Evolutionary conservation across 2,888 invertebrate genomes (phyloP).

Genomic region (Neoaliturus tenellus): DNA sequence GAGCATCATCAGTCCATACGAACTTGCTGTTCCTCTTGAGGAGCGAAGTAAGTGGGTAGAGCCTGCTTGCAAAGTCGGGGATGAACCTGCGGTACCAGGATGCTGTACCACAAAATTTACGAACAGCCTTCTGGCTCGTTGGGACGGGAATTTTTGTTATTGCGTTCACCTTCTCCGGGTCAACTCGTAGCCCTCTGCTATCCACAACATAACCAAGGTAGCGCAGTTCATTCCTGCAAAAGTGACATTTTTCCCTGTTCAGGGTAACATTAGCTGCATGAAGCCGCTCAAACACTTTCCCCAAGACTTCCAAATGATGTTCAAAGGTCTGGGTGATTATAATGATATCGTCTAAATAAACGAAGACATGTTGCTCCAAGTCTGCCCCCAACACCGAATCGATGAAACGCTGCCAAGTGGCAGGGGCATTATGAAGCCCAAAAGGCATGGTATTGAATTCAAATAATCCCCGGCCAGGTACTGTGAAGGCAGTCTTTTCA

Average conservation of each 20-base stretch:
- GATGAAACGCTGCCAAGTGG: slow-evolving; percentile 62
- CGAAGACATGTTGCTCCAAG: slow-evolving; percentile 59
- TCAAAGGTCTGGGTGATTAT: slow-evolving; percentile 46
- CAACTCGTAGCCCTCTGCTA: slow-evolving; percentile 51
- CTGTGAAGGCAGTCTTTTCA: slow-evolving; percentile 64
- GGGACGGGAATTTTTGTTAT: slow-evolving; percentile 54
- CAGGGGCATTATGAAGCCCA: slow-evolving; percentile 60
- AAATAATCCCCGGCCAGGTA: slow-evolving; percentile 52
- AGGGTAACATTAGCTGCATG: slow-evolving; percentile 23
- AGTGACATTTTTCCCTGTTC: slow-evolving; percentile 48
- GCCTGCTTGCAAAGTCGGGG: slow-evolving; percentile 61
- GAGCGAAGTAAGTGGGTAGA: slow-evolving; percentile 58
- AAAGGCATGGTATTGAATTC: slow-evolving; percentile 61
- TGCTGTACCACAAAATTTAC: slow-evolving; percentile 55
- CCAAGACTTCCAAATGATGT: slow-evolving; percentile 14
- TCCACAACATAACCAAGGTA: slow-evolving; percentile 58
- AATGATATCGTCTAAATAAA: slow-evolving; percentile 61
- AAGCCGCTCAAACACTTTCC: slow-evolving; percentile 27
- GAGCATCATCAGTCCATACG: slow-evolving; percentile 1
- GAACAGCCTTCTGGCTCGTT: slow-evolving; percentile 30
- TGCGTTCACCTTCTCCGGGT: slow-evolving; percentile 53
- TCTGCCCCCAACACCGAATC: slow-evolving; percentile 61
- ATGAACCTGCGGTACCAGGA: slow-evolving; percentile 66
- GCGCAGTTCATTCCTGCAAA: slow-evolving; percentile 41
- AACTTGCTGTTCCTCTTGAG: slow-evolving; percentile 56